Evolutionary conservation across 2,888 invertebrate genomes (phyloP).

Genomic region (Nowickia ferox): DNA sequence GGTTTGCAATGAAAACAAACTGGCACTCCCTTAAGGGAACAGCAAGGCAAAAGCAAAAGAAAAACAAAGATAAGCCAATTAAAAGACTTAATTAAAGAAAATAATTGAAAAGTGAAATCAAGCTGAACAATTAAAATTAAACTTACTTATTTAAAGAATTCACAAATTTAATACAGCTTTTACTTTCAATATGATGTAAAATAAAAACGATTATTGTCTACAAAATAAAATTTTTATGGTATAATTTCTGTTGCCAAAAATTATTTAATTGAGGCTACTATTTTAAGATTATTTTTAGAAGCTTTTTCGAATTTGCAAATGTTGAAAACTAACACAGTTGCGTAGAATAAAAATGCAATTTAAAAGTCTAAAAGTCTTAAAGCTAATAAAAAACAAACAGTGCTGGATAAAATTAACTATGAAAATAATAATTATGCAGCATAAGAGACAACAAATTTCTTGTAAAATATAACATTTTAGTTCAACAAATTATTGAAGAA

Average conservation of each 20-base stretch:
- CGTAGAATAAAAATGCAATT: constrained; percentile 32
- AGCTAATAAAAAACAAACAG: constrained; percentile 13
- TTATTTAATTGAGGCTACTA: constrained; percentile 59
- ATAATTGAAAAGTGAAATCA: not conserved
- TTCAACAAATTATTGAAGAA: too few relatives aligned
- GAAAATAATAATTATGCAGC: not conserved
- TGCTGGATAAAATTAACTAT: not conserved
- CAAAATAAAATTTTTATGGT: constrained; percentile 32
- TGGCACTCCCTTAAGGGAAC: constrained; percentile 38
- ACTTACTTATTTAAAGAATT: not conserved
- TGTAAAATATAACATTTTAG: too few relatives aligned
- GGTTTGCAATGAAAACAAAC: constrained; percentile 20
- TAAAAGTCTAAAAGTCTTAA: constrained; percentile 14
- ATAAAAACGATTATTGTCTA: not conserved
- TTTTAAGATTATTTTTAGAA: constrained; percentile 53
- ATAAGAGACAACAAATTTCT: too few relatives aligned
- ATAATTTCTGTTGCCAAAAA: constrained; percentile 56
- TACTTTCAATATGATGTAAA: constrained; percentile 9
- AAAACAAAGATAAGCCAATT: not conserved
- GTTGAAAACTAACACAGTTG: constrained; percentile 25
- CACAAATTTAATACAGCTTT: constrained; percentile 12
- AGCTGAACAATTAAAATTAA: not conserved
- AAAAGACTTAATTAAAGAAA: constrained; percentile 6
- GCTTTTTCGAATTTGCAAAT: constrained; percentile 15
- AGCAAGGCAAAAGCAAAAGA: not conserved